These are phyloP conservation scores for Nephrocerus scutellatus DNA, from an alignment of 2,888 invertebrate genomes.

Conservation along the genomic window DNA sequence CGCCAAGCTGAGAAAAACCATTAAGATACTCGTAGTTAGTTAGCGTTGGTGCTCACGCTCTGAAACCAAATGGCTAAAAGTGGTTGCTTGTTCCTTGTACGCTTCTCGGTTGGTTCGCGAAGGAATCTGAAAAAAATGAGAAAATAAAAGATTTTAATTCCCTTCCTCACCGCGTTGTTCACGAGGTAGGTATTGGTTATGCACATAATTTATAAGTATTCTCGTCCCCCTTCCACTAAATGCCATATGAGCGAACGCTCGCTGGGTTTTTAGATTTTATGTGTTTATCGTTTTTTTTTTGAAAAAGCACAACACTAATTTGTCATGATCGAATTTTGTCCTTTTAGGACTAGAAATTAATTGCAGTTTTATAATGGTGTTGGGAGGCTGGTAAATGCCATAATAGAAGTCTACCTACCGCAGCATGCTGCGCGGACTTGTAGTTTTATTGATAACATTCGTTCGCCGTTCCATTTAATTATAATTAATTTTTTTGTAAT, in stretches of 20 bases:
- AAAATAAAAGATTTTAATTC: slow-evolving; percentile 21
- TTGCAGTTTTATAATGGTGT: slow-evolving; percentile 2
- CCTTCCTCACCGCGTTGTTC: slow-evolving; percentile 16
- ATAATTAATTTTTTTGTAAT: too few species aligned
- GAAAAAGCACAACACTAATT: slow-evolving; percentile 23
- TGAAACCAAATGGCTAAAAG: too few species aligned
- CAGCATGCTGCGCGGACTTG: too few species aligned
- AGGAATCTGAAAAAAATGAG: too few species aligned
- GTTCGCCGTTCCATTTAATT: too few species aligned
- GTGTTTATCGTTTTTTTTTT: slow-evolving; percentile 8
- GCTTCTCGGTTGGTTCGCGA: too few species aligned
- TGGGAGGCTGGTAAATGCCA: too few species aligned
- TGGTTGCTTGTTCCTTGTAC: slow-evolving; percentile 12
- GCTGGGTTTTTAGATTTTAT: too few species aligned
- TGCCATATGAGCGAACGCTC: too few species aligned
- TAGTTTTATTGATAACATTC: too few species aligned
- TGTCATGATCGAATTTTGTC: slow-evolving; percentile 36
- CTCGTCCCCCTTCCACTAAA: slow-evolving; percentile 4
- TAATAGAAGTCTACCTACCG: too few species aligned
- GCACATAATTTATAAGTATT: neutral
- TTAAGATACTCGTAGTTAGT: slow-evolving; percentile 43
- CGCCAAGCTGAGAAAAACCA: slow-evolving; percentile 49
- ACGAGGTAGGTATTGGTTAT: slow-evolving; percentile 2
- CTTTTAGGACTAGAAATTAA: slow-evolving; percentile 12
- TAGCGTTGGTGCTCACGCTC: slow-evolving; percentile 18